phyloP scores from a whole-genome alignment of 2,888 invertebrate species.

The Cynaeus angustus region DNA sequence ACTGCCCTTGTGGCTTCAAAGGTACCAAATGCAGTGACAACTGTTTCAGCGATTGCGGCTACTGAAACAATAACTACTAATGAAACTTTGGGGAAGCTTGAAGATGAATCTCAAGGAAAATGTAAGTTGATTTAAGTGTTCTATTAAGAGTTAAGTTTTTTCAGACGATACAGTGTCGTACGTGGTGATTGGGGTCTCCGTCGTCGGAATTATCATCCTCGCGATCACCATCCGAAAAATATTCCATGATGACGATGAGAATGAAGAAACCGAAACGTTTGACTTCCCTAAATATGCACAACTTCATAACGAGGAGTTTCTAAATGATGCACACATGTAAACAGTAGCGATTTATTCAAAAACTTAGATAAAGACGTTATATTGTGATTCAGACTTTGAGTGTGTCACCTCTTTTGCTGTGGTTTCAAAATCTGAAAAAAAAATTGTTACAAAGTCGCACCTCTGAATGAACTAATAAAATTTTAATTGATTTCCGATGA shows the following conservation, averaged over 20 bases:
- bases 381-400: background rate
- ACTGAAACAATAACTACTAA: background rate
- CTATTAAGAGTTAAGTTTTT: background rate
- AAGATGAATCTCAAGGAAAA: background rate
- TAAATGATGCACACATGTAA: constrained; percentile 45
- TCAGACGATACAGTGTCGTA: constrained; percentile 47
- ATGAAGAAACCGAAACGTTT: constrained; percentile 40
- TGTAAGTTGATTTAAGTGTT: constrained; percentile 18
- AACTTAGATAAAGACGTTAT: background rate
- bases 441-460: background rate
- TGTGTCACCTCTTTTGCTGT: constrained; percentile 23
- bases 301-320: constrained; percentile 43
- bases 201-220: constrained; percentile 37
- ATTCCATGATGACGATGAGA: constrained; percentile 38
- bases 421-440: constrained; percentile 45
- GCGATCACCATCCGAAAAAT: constrained; percentile 26
- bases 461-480: background rate
- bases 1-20: background rate
- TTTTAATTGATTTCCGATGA: constrained; percentile 10
- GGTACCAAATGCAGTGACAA: background rate
- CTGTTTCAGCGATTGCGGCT: background rate
- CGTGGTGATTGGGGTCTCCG: constrained; percentile 34
- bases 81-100: background rate
- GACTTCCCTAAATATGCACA: constrained; percentile 48
- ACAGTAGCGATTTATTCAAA: background rate